These are phyloP conservation scores for Torymus texanus DNA, from an alignment of 2,888 invertebrate species.

Conservation along the genomic window DNA sequence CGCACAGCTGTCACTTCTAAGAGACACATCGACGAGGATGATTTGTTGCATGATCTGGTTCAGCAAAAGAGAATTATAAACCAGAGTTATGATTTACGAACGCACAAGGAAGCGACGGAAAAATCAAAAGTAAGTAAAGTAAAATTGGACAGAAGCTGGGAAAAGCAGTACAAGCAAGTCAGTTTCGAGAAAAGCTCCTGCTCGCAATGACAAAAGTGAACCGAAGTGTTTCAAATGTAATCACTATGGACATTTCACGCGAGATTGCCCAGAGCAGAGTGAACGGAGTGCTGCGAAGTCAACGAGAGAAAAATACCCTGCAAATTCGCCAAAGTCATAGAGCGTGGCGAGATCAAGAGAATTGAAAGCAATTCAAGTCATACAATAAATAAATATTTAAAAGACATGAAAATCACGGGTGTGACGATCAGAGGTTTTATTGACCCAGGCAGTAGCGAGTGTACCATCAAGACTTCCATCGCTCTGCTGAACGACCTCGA, in stretches of 20 bases:
- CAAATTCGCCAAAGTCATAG: no score
- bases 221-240: conserved; percentile 12
- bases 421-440: no score
- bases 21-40: conserved; percentile 1
- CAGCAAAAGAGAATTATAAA: neutral
- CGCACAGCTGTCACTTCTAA: neutral
- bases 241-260: conserved; percentile 7
- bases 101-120: neutral
- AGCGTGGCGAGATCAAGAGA: no score
- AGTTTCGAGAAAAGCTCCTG: neutral
- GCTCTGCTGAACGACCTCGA: no score
- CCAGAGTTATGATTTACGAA: neutral
- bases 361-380: no score
- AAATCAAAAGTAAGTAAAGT: neutral
- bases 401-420: no score
- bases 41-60: conserved; percentile 6
- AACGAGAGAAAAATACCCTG: no score
- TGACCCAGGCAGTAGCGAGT: no score
- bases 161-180: no score
- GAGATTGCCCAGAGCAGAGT: conserved; percentile 12
- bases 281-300: no score
- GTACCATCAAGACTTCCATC: no score
- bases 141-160: neutral
- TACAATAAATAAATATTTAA: no score
- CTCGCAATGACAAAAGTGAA: conserved; percentile 1